These are phyloP conservation scores for Dicentrarchus labrax DNA, from an alignment of 2,113 vertebrate genomes.

Conservation along the genomic window DNA sequence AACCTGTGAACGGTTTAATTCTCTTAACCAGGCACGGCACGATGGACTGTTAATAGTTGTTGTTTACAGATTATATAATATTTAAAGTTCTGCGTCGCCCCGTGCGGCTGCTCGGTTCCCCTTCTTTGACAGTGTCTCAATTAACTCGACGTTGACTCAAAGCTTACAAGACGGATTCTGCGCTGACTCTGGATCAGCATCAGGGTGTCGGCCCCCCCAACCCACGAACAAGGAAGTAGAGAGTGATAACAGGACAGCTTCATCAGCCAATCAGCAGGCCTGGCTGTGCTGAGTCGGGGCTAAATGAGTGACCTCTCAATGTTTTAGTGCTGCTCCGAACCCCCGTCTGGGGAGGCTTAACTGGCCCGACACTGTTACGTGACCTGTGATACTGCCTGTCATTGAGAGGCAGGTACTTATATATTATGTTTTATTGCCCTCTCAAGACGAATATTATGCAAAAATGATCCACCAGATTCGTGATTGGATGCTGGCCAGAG, in stretches of 20 bases:
- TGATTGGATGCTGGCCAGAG: constrained; percentile 21
- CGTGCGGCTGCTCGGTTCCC: background rate
- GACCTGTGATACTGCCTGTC: constrained; percentile 37
- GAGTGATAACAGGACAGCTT: background rate
- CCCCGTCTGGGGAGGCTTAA: background rate
- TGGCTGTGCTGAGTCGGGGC: constrained; percentile 15
- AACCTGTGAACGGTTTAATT: constrained; percentile 19
- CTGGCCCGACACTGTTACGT: constrained; percentile 7
- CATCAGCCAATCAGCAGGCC: constrained; percentile 59
- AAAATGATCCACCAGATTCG: constrained; percentile 22
- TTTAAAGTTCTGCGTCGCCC: constrained; percentile 40
- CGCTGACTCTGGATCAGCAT: constrained; percentile 5
- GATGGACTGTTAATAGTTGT: constrained; percentile 35
- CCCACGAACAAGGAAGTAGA: background rate
- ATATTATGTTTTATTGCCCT: constrained; percentile 11
- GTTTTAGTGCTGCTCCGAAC: constrained; percentile 47
- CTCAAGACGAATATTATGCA: constrained; percentile 65
- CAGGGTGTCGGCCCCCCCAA: background rate
- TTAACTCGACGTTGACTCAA: background rate
- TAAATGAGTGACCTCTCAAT: constrained; percentile 29
- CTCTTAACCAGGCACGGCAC: constrained; percentile 38
- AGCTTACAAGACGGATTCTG: background rate
- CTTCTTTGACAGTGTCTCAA: background rate
- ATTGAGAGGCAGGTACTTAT: constrained; percentile 31
- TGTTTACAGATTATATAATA: constrained; percentile 51